phyloP scores from a whole-genome alignment of 2,797 vertebrate species.

The Argyrosomus regius region DNA sequence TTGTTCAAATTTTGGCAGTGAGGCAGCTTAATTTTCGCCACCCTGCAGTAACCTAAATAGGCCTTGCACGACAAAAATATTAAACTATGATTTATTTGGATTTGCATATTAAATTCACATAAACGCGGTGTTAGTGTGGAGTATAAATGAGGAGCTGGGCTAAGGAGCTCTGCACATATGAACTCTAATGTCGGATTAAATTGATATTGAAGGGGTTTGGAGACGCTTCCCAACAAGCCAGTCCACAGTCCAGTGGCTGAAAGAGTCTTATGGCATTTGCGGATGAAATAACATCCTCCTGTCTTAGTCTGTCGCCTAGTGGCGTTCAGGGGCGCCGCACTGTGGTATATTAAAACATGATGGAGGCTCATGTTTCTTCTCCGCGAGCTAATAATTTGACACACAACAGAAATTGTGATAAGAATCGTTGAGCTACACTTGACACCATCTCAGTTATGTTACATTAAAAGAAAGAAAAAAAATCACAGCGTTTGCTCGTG shows the following conservation, averaged over 20 bases:
- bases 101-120: slow-evolving; percentile 56
- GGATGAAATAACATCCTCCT: slow-evolving; percentile 22
- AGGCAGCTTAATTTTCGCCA: not conserved
- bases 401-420: not conserved
- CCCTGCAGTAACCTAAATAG: slow-evolving; percentile 34
- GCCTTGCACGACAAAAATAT: slow-evolving; percentile 38
- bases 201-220: slow-evolving; percentile 21
- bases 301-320: slow-evolving; percentile 55
- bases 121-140: not conserved
- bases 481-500: not conserved
- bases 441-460: not conserved
- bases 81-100: slow-evolving; percentile 51
- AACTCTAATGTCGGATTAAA: slow-evolving; percentile 24
- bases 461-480: not conserved
- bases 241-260: slow-evolving; percentile 18
- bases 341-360: not conserved
- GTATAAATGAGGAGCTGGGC: slow-evolving; percentile 40
- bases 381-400: not conserved
- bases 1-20: slow-evolving; percentile 1
- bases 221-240: slow-evolving; percentile 27
- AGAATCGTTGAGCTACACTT: not conserved
- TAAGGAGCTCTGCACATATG: not conserved
- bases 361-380: not conserved
- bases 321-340: slow-evolving; percentile 36
- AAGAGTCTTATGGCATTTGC: slow-evolving; percentile 38